Evolutionary conservation across 2,113 vertebrate genomes (phyloP).

Genomic region (Peromyscus leucopus): DNA sequence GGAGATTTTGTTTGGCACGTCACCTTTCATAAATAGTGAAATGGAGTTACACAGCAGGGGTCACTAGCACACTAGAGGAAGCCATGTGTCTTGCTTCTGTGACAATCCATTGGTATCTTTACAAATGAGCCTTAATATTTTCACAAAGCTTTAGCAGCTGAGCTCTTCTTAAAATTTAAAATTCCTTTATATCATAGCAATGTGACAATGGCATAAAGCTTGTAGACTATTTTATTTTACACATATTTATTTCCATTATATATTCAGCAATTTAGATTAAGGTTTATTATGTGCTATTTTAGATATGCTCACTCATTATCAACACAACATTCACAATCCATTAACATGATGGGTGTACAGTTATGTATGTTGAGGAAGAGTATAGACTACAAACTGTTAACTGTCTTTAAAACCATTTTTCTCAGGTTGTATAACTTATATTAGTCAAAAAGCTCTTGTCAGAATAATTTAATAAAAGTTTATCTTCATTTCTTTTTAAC

Average conservation of each 20-base stretch:
- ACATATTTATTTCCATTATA: conserved; percentile 47
- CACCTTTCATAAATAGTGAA: conserved; percentile 54
- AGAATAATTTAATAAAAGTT: conserved; percentile 11
- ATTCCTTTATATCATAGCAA: conserved; percentile 43
- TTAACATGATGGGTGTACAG: background rate
- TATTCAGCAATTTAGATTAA: conserved; percentile 68
- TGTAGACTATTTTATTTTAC: conserved; percentile 64
- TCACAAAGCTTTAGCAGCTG: conserved; percentile 56
- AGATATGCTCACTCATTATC: conserved; percentile 15
- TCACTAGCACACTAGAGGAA: conserved; percentile 31
- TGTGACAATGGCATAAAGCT: conserved; percentile 41
- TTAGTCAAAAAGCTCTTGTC: conserved; percentile 57
- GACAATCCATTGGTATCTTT: conserved; percentile 65
- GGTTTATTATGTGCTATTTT: conserved; percentile 50
- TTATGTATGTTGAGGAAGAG: background rate
- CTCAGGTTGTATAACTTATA: background rate
- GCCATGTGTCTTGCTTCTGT: conserved; percentile 53
- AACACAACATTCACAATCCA: background rate
- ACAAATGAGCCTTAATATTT: conserved; percentile 80
- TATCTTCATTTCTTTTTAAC: conserved; percentile 35
- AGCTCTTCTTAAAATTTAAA: conserved; percentile 65
- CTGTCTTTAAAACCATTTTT: conserved; percentile 12
- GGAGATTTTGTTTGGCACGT: conserved; percentile 3
- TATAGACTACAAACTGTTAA: background rate
- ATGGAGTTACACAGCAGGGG: conserved; percentile 35